Evolutionary conservation across 2,797 vertebrate genomes (phyloP), one percentile per base, ranked within the genome.

Genomic region (Micropoecilia bifurca): DNA sequence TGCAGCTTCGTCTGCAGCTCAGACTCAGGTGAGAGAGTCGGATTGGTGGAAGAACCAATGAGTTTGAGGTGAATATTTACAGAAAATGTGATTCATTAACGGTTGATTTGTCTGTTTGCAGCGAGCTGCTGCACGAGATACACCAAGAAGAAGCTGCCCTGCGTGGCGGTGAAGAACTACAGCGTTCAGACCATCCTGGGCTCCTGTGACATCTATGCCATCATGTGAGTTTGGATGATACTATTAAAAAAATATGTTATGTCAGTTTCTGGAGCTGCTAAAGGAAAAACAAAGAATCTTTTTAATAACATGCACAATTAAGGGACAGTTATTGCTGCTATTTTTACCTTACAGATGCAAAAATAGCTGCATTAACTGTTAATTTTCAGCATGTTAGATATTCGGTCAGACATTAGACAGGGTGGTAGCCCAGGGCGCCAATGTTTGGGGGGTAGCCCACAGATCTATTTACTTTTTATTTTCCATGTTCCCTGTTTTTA

Each of bases 121-220:
- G 95, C 77, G 0, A 92, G 84, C 55, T 96, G 95, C 82, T 96
- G 95, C 74, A 53, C 95, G 72, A 85, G 1, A 0, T 95, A 94
- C 88, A 12, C 18, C 1, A 83, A 0, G 2, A 79, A 9, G 0
- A 79, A 0, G 0, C 0, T 85, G 0, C 3, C 13, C 22, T 95
- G 92, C 78, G 33, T 6, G 5, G 25, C 0, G 0, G 14, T 96
- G n/a, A 66, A 77, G 25, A 87, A 61, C 47, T 96, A 94, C 87
- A 84, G 25, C 63, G 12, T 91, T 28, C 96, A 96, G 86, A 83
- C 7, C 77, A 91, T 90, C 12, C 85, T 75, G 14, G 45, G n/a
- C 0, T 79, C 83, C 85, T 96, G 96, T 25, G 94, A 96, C 88
- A 89, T 96, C 59, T 13, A 14, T 0, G 94, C 95, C 3, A 47